Conservation (phyloP, 1,140 invertebrate species). For the Meloidogyne chitwoodi region DNA sequence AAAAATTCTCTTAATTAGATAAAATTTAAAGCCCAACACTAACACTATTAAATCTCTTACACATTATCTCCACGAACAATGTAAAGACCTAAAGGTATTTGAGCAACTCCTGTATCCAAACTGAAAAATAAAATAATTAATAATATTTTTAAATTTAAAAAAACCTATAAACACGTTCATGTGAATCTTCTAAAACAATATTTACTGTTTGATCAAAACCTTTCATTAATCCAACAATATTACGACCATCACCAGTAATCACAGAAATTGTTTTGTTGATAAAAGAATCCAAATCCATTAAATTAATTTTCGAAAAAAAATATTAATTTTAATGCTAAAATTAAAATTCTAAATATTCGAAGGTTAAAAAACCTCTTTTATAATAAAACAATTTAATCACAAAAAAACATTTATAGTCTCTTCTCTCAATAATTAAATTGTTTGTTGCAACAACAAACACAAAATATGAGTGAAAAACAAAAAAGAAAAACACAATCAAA, state of each 20-base stretch:
- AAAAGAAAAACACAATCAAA: neutral
- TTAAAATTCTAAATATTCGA: neutral
- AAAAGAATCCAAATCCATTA: conserved; percentile 33
- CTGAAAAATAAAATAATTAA: neutral
- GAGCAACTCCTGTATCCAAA: conserved; percentile 80
- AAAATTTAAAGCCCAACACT: no score
- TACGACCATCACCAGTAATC: conserved; percentile 46
- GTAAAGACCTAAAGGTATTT: conserved; percentile 90
- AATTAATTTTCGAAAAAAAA: neutral
- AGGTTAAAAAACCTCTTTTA: no score
- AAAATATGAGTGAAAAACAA: neutral
- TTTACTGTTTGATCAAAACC: conserved; percentile 98
- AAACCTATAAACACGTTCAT: conserved; percentile 86
- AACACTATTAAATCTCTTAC: conserved; percentile 67
- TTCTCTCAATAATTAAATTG: neutral
- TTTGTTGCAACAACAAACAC: no score
- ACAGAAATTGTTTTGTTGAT: conserved; percentile 40
- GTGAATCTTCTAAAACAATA: conserved; percentile 91
- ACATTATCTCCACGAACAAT: conserved; percentile 97
- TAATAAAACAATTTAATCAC: neutral
- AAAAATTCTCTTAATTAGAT: neutral
- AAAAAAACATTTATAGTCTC: neutral
- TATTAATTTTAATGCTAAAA: neutral
- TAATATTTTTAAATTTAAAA: neutral
- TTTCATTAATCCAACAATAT: conserved; percentile 71